Base-by-base conservation (phyloP, 1,140 invertebrate species). In the Eubasilissa regina region DNA sequence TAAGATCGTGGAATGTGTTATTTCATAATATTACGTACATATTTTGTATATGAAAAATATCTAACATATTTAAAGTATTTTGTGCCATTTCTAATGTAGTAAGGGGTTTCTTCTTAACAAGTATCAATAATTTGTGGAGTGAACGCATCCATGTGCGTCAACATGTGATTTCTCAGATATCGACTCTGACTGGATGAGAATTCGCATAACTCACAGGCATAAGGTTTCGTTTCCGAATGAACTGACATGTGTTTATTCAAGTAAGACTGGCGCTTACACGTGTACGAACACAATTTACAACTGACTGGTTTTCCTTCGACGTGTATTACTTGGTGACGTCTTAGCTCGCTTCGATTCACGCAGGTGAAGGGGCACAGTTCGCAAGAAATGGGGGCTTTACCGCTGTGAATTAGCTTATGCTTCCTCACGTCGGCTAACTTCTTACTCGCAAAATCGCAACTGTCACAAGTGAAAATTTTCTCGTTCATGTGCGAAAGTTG, bases 181-280 rank as follows among this genome's bases (percentile, higher is more conserved):
- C 66, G 45, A 25, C 17, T 51, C 25, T 70, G 66, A 12, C 15
- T 70, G 8, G n/a, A 48, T 3, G 66, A 21, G 15, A 70, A 70
- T 15, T 70, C 66, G 45, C 66, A 70, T 6, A 48, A 13, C 3
- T 70, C 45, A 19, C 66, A 70, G 51, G 19, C 15, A 8, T 51
- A 70, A 51, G 66, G 51, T n/a, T 70, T 48, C 44, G 10, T 48
- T 11, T 51, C 45, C 19, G 47, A 17, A 19, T 70, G 66, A 48
- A 70, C 45, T 11, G 47, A 12, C 66, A 70, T 70, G 15, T 70
- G 66, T 51, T 70, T 70, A n/a, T 70, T 70, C 7, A 70, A 21
- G 25, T 70, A 70, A 19, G 66, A 48, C 66, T 70, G 66, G 3
- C 66, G 45, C 35, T 70, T 70, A 47, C 66, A 70, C 15, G 66